Evolutionary conservation across 2,797 vertebrate genomes (phyloP), one percentile per base, ranked within the genome.

Genomic region (Halcyon badia): DNA sequence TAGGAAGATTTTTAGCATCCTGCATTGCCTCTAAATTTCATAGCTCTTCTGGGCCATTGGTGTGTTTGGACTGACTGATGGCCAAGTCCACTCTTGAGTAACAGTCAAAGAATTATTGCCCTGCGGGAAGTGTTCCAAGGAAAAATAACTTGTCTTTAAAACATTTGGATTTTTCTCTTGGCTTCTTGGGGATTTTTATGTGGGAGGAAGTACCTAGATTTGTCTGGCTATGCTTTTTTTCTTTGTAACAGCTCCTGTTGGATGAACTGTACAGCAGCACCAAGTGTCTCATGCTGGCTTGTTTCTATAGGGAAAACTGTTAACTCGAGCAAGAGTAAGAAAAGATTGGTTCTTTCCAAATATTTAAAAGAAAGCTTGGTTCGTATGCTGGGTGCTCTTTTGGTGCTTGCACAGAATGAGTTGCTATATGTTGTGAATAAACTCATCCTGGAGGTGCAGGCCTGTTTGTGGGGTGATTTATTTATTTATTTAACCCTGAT

Each of bases 1-100:
- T 95, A 49, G 28, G 87, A 84, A 89, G 70, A 64, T 89, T 94
- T 93, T 61, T 42, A 61, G 26, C 79, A 78, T 94, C 37, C 62
- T 91, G 68, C 61, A 83, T 89, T 26, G 61, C 85, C 69, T 93
- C 37, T 92, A 39, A 88, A 87, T 93, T 97, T 95, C 72, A 93
- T 52, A 60, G 54, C 48, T 78, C 52, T 87, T 87, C 20, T 84
- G 65, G 54, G 54, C 37, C 46, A 42, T 5, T 69, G 75, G 41
- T 58, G 49, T 79, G 14, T 94, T 52, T 62, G 26, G 62, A 16
- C 71, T 87, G 85, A 87, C 49, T 90, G 33, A 89, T 82, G 39
- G 88, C 85, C 65, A 89, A 90, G 52, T 75, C 28, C 3, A 30
- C 68, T 95, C 81, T 71, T 86, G 57, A 78, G 28, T 76, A 54